Evolutionary conservation across 2,113 vertebrate genomes (phyloP).

Genomic region (Corythornis cristatus): DNA sequence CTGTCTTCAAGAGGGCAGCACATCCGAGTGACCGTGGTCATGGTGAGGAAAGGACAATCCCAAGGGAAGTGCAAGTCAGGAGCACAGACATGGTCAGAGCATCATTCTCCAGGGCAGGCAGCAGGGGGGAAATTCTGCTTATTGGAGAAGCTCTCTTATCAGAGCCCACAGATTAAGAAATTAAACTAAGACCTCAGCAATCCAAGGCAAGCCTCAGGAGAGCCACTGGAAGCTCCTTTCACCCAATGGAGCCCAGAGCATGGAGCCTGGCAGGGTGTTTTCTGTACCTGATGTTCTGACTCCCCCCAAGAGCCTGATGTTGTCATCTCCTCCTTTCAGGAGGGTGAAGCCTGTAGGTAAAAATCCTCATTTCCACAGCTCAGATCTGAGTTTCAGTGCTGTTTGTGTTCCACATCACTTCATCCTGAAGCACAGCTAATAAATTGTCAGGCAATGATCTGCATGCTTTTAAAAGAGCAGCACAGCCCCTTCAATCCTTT

Average conservation of each 20-base stretch:
- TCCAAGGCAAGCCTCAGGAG: not conserved
- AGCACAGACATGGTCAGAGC: rapidly evolving
- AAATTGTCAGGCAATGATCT: not conserved
- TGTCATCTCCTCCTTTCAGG: not conserved
- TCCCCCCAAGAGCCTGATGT: not conserved
- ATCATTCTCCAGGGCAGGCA: not conserved
- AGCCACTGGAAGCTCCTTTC: not conserved
- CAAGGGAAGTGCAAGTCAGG: not conserved
- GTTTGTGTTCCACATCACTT: not conserved
- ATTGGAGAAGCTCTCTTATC: not conserved
- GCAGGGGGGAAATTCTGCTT: not conserved
- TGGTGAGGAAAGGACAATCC: not conserved
- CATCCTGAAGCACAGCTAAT: not conserved
- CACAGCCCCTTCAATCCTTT: not conserved
- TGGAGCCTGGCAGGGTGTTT: not conserved
- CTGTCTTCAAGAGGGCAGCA: not conserved
- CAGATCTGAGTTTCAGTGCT: not conserved
- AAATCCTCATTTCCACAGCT: not conserved
- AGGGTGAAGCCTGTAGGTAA: not conserved
- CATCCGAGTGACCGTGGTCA: not conserved
- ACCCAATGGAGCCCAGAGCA: rapidly evolving
- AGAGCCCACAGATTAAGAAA: not conserved
- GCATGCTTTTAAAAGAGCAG: not conserved
- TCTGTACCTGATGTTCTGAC: too few relatives aligned
- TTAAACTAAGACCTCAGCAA: not conserved